Base-by-base conservation (phyloP, 2,888 invertebrate species). In the Archips xylosteana region DNA sequence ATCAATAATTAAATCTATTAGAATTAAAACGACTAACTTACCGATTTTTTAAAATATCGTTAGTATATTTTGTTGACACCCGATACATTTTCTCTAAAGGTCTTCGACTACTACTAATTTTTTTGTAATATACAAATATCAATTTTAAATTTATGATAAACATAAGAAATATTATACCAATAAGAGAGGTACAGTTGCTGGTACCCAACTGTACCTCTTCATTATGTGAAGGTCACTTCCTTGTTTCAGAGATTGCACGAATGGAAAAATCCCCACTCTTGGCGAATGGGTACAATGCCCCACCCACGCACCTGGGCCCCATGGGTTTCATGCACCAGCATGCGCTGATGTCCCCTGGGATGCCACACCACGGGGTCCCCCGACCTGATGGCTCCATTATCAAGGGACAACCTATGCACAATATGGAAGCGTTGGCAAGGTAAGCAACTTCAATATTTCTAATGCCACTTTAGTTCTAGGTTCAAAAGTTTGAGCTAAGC, bases 261-360 rank as follows among this genome's bases (percentile, higher is more conserved):
- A 95, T 98, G 96, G 98, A 98, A 91, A 98, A 98, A 92, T 98
- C 98, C 32, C 98, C 98, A 45, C 95, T 98, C 57, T 95, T 98
- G 81, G 98, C 98, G 75, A 98, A 98, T 88, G 98, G 98, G 77
- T 98, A 98, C 95, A 98, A 98, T 93, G 98, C 98, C 80, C 98
- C 98, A 75, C 98, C 98, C 74, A 97, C 97, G 76, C 97, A 98
- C 90, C 96, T 98, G 81, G 97, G 97, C 87, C 98, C 98, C 85
- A 98, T 98, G 97, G 98, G 98, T 87, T 98, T 98, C 95, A 98
- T 98, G 98, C 98, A 98, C 90, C 96, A 98, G 89, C 97, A 97
- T 89, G 98, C 98, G 75, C 96, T 98, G 79, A 96, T 98, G 95
- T 98, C 98, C 71, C 98, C 98, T 13, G 98, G 98, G 68, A 97